A percentile compares a stretch with the other conserved stretches of the same genome.
Conservation (phyloP, 2,797 vertebrate genomes). For the Rhinella marina region DNA sequence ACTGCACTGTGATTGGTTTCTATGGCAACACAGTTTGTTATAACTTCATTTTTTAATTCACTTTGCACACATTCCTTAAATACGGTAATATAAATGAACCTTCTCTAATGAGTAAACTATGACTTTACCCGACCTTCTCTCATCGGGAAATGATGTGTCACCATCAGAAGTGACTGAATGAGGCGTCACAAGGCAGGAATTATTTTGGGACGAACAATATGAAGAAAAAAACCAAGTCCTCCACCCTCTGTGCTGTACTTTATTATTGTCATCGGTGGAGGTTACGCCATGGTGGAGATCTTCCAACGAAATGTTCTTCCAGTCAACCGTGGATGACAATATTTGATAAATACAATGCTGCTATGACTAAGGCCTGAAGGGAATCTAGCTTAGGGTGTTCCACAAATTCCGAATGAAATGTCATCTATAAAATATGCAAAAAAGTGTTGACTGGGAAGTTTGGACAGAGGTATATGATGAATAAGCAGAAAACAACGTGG, state of each 20-base stretch:
- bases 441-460: background rate
- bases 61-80: background rate
- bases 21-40: background rate
- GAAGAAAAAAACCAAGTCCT: background rate
- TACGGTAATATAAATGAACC: background rate
- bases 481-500: background rate
- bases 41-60: background rate
- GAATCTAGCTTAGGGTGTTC: background rate
- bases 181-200: background rate
- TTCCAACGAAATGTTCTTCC: constrained; percentile 15
- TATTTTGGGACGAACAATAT: background rate
- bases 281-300: background rate
- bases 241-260: background rate
- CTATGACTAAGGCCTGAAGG: background rate
- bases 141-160: background rate
- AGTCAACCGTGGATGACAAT: background rate
- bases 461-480: background rate
- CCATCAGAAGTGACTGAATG: background rate
- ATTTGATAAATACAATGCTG: background rate
- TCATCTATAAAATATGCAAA: background rate
- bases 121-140: background rate
- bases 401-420: background rate
- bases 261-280: background rate
- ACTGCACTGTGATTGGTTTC: too few relatives aligned
- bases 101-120: background rate